Conservation (phyloP, 1,140 invertebrate species). For the Orchestia grillus region DNA sequence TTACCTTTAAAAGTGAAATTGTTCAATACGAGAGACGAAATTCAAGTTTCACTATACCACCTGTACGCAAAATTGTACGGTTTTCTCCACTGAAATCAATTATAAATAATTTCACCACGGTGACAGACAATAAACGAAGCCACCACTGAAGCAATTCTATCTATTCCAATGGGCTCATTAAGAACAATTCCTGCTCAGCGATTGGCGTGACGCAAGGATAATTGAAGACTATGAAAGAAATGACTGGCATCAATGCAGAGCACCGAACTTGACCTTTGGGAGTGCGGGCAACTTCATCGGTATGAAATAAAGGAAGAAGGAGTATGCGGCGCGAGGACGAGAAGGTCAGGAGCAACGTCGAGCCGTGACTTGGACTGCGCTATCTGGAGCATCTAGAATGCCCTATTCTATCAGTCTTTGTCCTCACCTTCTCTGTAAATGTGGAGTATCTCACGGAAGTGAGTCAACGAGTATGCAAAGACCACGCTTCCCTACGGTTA, state of each 20-base stretch:
- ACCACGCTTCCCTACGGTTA: background rate
- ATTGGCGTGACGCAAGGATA: background rate
- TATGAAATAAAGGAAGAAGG: background rate
- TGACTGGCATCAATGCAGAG: background rate
- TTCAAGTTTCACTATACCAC: background rate
- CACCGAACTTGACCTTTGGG: background rate
- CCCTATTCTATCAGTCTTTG: background rate
- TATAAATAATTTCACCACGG: background rate
- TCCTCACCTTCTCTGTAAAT: background rate
- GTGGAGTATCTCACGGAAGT: background rate
- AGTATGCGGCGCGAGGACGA: background rate
- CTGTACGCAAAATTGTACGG: background rate
- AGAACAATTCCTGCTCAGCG: background rate
- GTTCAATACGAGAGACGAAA: background rate
- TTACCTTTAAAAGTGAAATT: background rate
- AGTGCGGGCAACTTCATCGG: background rate
- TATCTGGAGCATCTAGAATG: background rate
- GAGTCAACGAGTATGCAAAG: background rate
- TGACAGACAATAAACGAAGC: background rate
- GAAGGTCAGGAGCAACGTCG: background rate
- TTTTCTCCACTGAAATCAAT: background rate
- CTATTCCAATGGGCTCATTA: background rate
- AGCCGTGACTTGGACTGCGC: background rate
- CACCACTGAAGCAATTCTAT: background rate
- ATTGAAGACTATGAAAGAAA: background rate